phyloP scores from a whole-genome alignment of 2,113 vertebrate genomes.

The Verasper variegatus region DNA sequence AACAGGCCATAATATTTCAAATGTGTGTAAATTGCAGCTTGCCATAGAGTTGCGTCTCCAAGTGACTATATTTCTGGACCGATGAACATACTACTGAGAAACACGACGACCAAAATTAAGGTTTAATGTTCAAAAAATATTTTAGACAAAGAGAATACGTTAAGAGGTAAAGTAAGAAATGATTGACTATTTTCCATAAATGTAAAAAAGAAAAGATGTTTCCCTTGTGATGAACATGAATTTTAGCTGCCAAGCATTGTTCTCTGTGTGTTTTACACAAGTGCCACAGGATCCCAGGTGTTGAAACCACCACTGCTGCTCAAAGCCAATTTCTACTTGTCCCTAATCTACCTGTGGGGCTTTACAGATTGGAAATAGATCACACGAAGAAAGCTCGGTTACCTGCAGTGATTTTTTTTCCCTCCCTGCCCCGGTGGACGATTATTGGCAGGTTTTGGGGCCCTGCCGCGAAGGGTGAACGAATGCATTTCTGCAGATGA shows the following conservation, averaged over 20 bases:
- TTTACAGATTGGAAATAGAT: constrained; percentile 77
- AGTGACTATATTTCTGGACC: too few species aligned
- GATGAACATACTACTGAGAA: neutral
- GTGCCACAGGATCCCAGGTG: constrained; percentile 7
- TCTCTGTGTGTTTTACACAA: constrained; percentile 14
- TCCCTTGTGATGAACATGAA: neutral
- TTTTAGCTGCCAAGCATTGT: neutral
- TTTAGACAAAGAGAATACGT: too few species aligned
- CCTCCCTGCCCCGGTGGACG: constrained; percentile 37
- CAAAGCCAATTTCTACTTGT: constrained; percentile 50
- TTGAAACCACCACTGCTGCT: constrained; percentile 23
- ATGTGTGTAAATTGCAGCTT: neutral
- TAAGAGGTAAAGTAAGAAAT: neutral
- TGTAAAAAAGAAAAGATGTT: neutral
- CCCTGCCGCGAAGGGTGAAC: constrained; percentile 67
- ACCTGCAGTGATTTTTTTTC: constrained; percentile 64
- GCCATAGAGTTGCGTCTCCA: too few species aligned
- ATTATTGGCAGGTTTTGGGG: constrained; percentile 72
- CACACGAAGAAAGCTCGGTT: constrained; percentile 65
- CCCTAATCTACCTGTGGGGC: constrained; percentile 70
- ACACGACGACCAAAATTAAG: neutral
- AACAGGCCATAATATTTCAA: too few species aligned
- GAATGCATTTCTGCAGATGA: constrained; percentile 78
- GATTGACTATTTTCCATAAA: neutral
- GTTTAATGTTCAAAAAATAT: too few species aligned